Conservation (phyloP, 2,888 invertebrate species). For the Holacanthella duospinosa region DNA sequence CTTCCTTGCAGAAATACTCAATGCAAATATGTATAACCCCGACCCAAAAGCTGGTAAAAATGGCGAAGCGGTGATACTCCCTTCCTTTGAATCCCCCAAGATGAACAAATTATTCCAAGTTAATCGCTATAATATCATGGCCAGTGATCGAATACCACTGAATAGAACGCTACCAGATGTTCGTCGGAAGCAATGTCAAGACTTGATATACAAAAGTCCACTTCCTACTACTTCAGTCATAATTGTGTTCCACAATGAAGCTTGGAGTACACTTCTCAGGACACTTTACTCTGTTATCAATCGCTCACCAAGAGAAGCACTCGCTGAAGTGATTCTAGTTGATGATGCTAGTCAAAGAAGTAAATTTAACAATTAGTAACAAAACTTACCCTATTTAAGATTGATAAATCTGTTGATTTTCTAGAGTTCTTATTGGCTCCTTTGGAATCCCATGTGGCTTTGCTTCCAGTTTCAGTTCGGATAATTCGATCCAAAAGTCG, state of each 20-base stretch:
- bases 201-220: conserved; percentile 14
- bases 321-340: conserved; percentile 75
- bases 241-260: conserved; percentile 98
- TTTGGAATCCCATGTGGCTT: conserved; percentile 56
- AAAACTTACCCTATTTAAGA: neutral
- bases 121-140: conserved; percentile 77
- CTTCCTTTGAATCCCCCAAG: conserved; percentile 59
- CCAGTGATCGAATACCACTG: conserved; percentile 75
- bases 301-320: conserved; percentile 64
- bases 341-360: conserved; percentile 82
- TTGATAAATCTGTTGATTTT: neutral
- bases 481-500: conserved; percentile 57
- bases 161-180: conserved; percentile 76
- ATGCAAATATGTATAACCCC: conserved; percentile 68
- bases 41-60: conserved; percentile 62
- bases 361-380: conserved; percentile 40
- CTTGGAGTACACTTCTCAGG: conserved; percentile 85
- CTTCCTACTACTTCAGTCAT: conserved; percentile 82
- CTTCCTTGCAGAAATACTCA: conserved; percentile 52
- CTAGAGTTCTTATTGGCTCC: conserved; percentile 53
- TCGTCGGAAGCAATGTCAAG: conserved; percentile 50
- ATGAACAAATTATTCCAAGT: conserved; percentile 71
- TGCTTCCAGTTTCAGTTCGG: conserved; percentile 52
- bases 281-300: conserved; percentile 90
- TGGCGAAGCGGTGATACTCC: conserved; percentile 67